Conservation (phyloP, 2,888 invertebrate genomes). For the Pachymerium ferrugineum region DNA sequence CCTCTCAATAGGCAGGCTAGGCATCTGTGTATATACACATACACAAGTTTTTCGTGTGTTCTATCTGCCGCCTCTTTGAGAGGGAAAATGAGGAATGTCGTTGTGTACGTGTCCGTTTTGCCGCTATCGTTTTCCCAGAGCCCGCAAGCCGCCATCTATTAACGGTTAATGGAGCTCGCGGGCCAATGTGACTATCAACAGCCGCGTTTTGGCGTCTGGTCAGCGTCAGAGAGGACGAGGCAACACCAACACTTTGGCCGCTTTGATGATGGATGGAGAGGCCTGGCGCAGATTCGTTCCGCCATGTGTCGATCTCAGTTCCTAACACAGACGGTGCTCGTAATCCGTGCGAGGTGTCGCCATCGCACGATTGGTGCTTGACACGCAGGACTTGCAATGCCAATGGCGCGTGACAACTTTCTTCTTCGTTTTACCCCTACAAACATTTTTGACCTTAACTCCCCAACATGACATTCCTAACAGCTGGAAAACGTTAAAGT, state of each 20-base stretch:
- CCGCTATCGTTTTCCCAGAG: conserved; percentile 23
- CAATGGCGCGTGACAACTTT: conserved; percentile 6
- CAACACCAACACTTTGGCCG: conserved; percentile 5
- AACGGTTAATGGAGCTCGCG: conserved; percentile 14
- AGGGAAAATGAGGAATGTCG: conserved; percentile 2
- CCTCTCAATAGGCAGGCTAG: too few species aligned
- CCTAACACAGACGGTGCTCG: not conserved
- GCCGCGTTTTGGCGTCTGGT: conserved; percentile 17
- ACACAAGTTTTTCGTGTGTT: not conserved
- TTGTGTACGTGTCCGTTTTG: not conserved
- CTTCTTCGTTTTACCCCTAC: not conserved
- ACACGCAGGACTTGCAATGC: conserved; percentile 7
- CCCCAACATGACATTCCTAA: not conserved
- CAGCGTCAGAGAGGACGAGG: conserved; percentile 22
- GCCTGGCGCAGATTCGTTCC: conserved; percentile 10
- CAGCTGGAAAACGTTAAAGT: not conserved
- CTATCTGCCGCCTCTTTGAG: not conserved
- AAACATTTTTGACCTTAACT: conserved; percentile 17
- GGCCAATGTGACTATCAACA: conserved; percentile 23
- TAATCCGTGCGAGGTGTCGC: conserved; percentile 16
- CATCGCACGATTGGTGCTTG: conserved; percentile 17
- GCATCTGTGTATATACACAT: too few species aligned
- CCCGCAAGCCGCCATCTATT: conserved; percentile 20
- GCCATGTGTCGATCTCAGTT: conserved; percentile 6
- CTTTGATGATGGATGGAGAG: not conserved